Conservation (phyloP, 2,797 vertebrate genomes). For the Labroides dimidiatus region DNA sequence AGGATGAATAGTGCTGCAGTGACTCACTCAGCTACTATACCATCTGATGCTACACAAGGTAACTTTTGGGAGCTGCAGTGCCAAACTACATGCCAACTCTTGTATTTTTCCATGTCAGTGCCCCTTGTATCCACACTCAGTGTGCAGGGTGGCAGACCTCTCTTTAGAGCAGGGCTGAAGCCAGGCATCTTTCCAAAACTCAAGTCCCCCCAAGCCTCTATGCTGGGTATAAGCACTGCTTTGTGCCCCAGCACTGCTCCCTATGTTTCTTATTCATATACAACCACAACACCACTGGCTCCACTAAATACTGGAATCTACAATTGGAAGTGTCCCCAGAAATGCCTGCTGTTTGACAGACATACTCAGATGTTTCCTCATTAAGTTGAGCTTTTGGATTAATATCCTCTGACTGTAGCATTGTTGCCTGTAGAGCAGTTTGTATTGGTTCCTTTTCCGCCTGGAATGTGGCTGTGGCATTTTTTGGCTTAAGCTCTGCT, state of each 20-base stretch:
- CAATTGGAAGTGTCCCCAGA: conserved; percentile 54
- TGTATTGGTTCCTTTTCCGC: conserved; percentile 33
- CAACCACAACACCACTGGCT: conserved; percentile 63
- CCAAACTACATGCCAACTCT: conserved; percentile 73
- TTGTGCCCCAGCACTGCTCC: conserved; percentile 69
- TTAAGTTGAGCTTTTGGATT: conserved; percentile 47
- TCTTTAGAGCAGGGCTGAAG: conserved; percentile 68
- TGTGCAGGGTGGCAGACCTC: conserved; percentile 74
- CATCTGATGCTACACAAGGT: conserved; percentile 54
- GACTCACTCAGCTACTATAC: conserved; percentile 28
- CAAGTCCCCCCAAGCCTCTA: conserved; percentile 56
- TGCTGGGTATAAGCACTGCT: conserved; percentile 70
- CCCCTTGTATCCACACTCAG: conserved; percentile 68
- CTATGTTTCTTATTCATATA: conserved; percentile 68
- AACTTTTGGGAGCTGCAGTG: conserved; percentile 61
- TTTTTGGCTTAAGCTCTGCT: conserved; percentile 55
- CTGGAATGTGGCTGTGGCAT: conserved; percentile 58
- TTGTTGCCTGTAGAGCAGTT: conserved; percentile 34
- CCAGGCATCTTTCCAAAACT: conserved; percentile 76
- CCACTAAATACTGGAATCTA: conserved; percentile 53
- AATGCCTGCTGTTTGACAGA: conserved; percentile 50
- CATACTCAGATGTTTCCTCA: conserved; percentile 55
- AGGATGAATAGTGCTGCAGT: conserved; percentile 42
- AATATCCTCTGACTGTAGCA: conserved; percentile 19
- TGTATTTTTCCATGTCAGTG: conserved; percentile 82